These are phyloP conservation scores for Ptychoptera contaminata DNA, from an alignment of 2,888 invertebrate genomes.

Conservation along the genomic window DNA sequence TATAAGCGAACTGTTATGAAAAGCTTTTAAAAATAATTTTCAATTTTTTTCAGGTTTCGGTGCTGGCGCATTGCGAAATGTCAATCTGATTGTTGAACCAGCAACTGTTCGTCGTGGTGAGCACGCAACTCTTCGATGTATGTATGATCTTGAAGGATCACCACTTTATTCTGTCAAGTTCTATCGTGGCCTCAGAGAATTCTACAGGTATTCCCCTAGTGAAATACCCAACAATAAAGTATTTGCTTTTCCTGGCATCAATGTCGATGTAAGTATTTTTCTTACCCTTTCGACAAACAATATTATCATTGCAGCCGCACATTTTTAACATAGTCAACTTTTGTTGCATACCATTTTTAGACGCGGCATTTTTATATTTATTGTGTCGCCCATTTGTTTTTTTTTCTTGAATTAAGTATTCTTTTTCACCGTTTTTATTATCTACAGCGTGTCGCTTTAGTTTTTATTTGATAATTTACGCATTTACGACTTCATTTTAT, in stretches of 20 bases:
- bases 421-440: not conserved
- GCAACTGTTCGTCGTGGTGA: slow-evolving; percentile 50
- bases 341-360: not conserved
- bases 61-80: slow-evolving; percentile 51
- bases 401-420: not conserved
- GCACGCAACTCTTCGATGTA: slow-evolving; percentile 53
- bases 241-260: slow-evolving; percentile 57
- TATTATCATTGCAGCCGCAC: slow-evolving; percentile 4
- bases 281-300: not conserved
- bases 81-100: slow-evolving; percentile 53
- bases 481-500: no score
- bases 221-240: slow-evolving; percentile 56
- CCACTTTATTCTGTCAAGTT: slow-evolving; percentile 74
- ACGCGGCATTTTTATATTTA: not conserved
- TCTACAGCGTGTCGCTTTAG: not conserved
- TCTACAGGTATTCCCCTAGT: slow-evolving; percentile 66
- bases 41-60: slow-evolving; percentile 28
- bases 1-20: no score
- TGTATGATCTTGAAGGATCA: slow-evolving; percentile 59
- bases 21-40: not conserved
- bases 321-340: not conserved
- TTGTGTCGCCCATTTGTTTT: no score
- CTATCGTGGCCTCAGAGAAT: slow-evolving; percentile 71
- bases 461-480: not conserved
- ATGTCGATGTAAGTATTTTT: slow-evolving; percentile 59